A percentile compares a stretch with the other conserved stretches of the same genome.
phyloP scores from a whole-genome alignment of 2,888 invertebrate genomes.

The Nemotelus nigrinus region DNA sequence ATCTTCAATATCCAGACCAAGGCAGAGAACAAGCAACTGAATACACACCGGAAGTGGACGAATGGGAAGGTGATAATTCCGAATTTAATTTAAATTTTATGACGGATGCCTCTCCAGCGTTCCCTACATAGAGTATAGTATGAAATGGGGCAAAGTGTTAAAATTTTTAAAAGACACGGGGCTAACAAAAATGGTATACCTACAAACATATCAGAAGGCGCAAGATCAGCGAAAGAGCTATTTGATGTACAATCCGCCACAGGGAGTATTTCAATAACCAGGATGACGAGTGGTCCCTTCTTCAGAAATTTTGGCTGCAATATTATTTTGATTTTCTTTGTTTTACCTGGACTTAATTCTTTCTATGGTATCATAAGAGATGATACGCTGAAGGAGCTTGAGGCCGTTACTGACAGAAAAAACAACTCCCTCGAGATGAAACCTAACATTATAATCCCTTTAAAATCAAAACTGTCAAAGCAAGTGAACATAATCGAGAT shows the following conservation, averaged over 20 bases:
- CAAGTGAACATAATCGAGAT: slow-evolving; percentile 1
- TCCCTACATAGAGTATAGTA: background rate
- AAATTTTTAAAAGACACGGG: background rate
- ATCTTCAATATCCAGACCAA: too few relatives aligned
- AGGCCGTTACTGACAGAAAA: slow-evolving; percentile 4
- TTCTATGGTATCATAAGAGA: too few relatives aligned
- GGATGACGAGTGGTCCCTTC: background rate
- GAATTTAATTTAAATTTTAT: slow-evolving; percentile 9
- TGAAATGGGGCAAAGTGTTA: background rate
- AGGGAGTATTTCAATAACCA: slow-evolving; percentile 25
- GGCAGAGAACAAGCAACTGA: too few relatives aligned
- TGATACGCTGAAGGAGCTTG: background rate
- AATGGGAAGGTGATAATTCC: too few relatives aligned
- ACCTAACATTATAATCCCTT: too few relatives aligned
- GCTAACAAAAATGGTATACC: slow-evolving; percentile 26
- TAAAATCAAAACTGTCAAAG: background rate
- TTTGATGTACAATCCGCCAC: slow-evolving; percentile 19
- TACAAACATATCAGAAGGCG: slow-evolving; percentile 1
- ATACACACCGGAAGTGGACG: too few relatives aligned
- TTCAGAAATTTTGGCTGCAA: slow-evolving; percentile 2
- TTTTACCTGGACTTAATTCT: slow-evolving; percentile 9
- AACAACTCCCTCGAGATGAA: too few relatives aligned
- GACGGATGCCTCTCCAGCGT: slow-evolving; percentile 4
- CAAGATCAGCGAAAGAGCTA: slow-evolving; percentile 4
- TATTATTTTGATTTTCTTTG: background rate